Evolutionary conservation across 2,113 vertebrate genomes (phyloP), one percentile per base, ranked within the genome.

Genomic region (Channa maculata): DNA sequence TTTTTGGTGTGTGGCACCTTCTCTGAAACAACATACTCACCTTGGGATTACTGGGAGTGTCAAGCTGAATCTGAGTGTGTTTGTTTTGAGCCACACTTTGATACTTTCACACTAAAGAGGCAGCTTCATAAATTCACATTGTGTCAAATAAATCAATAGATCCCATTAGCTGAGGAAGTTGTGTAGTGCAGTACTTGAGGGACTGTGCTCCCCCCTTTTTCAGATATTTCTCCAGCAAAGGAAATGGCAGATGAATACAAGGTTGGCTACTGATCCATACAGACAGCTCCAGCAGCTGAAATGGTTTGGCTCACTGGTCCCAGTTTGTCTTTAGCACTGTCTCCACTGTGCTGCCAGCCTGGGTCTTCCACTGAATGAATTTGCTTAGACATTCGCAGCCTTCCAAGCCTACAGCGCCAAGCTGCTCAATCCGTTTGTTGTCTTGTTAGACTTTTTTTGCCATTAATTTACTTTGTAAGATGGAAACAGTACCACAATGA

Each of bases 101-200:
- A 92, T 90, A 86, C 89, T 68, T 79, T 82, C 75, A 66, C 88
- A 84, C 82, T 84, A 80, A 86, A 91, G 77, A 82, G 73, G 82
- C 80, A 53, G 80, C 92, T 91, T 91, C 87, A 89, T 87, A 91
- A 91, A 92, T 84, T 91, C 87, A 71, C 87, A 88, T 85, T 85
- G 90, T 90, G 91, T 89, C 90, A 87, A 90, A 87, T 88, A 90
- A 92, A 91, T 93, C 89, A 89, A 91, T 92, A 86, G 79, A 85
- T 87, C 80, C 89, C 84, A 90, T 92, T 93, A 92, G 85, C 72
- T 49, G 74, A 81, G 90, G 84, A 92, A 89, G 86, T 84, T 80
- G 81, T 88, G 84, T 59, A 81, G 79, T 72, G 74, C 61, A 50
- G 83, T 86, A 88, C 86, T 88, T 87, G 86, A 84, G 86, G 86